A percentile compares a stretch with the other conserved stretches of the same genome.
These are phyloP conservation scores for Crypturellus tataupa DNA, from an alignment of 2,797 vertebrate genomes.

Conservation along the genomic window DNA sequence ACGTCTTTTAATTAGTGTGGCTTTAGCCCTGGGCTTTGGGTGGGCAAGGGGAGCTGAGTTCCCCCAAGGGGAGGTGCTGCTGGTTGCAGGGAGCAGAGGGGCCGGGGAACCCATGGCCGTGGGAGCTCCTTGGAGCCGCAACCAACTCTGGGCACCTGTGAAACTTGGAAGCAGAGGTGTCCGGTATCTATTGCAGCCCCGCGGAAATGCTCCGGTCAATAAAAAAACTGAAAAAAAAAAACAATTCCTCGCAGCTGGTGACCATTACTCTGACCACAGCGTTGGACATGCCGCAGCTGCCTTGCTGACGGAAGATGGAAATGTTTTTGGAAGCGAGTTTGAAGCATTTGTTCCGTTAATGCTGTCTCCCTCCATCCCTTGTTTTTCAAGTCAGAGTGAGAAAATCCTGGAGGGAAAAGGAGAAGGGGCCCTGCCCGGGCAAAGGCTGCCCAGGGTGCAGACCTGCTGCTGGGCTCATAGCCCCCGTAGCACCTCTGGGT, in stretches of 20 bases:
- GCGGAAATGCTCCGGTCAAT: slow-evolving; percentile 52
- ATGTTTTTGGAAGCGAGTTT: slow-evolving; percentile 34
- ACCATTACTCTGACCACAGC: slow-evolving; percentile 22
- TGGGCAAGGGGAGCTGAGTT: neutral
- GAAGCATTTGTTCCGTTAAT: slow-evolving; percentile 54
- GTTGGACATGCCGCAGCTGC: slow-evolving; percentile 53
- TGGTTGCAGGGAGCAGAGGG: accelerated
- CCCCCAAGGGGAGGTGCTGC: accelerated
- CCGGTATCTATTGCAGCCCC: slow-evolving; percentile 10
- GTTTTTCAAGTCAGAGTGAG: slow-evolving; percentile 3
- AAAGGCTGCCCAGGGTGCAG: neutral
- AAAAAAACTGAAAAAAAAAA: neutral
- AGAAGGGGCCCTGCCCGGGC: neutral
- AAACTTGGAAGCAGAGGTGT: slow-evolving; percentile 64
- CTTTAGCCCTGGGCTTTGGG: neutral
- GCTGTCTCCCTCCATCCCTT: neutral
- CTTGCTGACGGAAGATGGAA: slow-evolving; percentile 50
- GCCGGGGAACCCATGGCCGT: neutral
- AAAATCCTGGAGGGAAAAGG: neutral
- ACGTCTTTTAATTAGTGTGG: slow-evolving; percentile 1
- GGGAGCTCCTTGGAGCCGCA: neutral
- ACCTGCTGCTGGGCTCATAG: neutral
- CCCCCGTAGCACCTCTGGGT: accelerated
- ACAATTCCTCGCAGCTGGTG: slow-evolving; percentile 59
- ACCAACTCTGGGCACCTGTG: neutral